Evolutionary conservation across 92 coral and sea anemone genomes (phyloP).

Genomic region (Anthopleura xanthogrammica): DNA sequence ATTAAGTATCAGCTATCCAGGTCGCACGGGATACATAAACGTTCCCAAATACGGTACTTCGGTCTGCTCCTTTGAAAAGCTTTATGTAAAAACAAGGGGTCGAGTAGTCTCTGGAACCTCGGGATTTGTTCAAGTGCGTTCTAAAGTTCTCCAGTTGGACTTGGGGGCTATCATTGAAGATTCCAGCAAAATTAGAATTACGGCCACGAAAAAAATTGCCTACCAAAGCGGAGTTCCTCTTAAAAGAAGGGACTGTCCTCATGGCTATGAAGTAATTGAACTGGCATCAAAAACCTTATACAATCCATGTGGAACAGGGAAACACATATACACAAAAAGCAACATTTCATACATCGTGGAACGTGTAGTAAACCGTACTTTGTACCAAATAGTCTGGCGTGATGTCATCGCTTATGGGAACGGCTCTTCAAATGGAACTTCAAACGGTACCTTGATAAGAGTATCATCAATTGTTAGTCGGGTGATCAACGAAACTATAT

Average conservation of each 20-base stretch:
- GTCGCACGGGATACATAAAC: slow-evolving; percentile 52
- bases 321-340: slow-evolving; percentile 58
- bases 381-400: not conserved
- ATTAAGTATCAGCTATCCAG: slow-evolving; percentile 46
- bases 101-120: slow-evolving; percentile 35
- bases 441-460: slow-evolving; percentile 44
- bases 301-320: slow-evolving; percentile 93
- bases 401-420: slow-evolving; percentile 38
- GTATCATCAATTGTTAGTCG: slow-evolving; percentile 37
- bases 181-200: slow-evolving; percentile 38
- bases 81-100: slow-evolving; percentile 44
- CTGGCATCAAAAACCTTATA: slow-evolving; percentile 71
- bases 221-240: slow-evolving; percentile 61
- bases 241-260: slow-evolving; percentile 73
- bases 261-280: slow-evolving; percentile 75
- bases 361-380: slow-evolving; percentile 54
- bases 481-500: slow-evolving; percentile 29
- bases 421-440: slow-evolving; percentile 3
- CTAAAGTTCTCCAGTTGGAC: slow-evolving; percentile 38
- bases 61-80: slow-evolving; percentile 32
- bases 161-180: slow-evolving; percentile 46
- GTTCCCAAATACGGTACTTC: slow-evolving; percentile 29
- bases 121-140: slow-evolving; percentile 20
- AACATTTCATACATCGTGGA: slow-evolving; percentile 65
- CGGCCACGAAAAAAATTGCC: slow-evolving; percentile 23